Conservation (phyloP, 2,113 vertebrate species). For the Calidris pugnax region DNA sequence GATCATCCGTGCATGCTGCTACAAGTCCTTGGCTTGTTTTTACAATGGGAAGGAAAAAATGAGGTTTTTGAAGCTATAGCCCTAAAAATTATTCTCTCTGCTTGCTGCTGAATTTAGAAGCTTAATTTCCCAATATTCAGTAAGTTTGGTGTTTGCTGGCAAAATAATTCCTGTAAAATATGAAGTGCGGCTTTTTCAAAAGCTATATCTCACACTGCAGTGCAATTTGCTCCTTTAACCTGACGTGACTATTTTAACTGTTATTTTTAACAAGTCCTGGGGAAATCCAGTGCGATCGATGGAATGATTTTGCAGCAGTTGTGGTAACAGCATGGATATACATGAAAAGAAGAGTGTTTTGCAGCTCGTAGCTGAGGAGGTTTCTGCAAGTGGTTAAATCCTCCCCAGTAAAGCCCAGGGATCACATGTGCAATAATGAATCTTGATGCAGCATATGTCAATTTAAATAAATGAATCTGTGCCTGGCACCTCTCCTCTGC, state of each 20-base stretch:
- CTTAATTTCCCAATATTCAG: neutral
- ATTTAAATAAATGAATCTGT: neutral
- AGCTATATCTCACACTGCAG: neutral
- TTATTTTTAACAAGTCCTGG: neutral
- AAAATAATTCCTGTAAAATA: neutral
- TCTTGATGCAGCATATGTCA: neutral
- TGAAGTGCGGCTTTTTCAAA: neutral
- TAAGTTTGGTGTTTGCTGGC: neutral
- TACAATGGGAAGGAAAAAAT: neutral
- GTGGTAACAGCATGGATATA: neutral
- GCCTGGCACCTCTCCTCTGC: neutral
- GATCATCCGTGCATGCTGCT: neutral
- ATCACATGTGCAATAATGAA: neutral
- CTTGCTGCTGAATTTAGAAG: neutral
- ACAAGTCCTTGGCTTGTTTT: neutral
- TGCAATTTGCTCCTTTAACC: neutral
- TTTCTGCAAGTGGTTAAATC: neutral
- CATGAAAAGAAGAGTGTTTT: neutral
- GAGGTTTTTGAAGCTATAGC: neutral
- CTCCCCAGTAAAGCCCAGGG: neutral
- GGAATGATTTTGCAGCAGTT: neutral
- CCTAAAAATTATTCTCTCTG: neutral
- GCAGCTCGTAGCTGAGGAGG: neutral
- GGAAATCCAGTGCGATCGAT: neutral
- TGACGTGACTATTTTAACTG: rapidly evolving